Percentiles rank a stretch among this genome's conserved stretches.
These are phyloP conservation scores for Aporrectodea caliginosa DNA, from an alignment of 1,140 invertebrate species.

Conservation along the genomic window DNA sequence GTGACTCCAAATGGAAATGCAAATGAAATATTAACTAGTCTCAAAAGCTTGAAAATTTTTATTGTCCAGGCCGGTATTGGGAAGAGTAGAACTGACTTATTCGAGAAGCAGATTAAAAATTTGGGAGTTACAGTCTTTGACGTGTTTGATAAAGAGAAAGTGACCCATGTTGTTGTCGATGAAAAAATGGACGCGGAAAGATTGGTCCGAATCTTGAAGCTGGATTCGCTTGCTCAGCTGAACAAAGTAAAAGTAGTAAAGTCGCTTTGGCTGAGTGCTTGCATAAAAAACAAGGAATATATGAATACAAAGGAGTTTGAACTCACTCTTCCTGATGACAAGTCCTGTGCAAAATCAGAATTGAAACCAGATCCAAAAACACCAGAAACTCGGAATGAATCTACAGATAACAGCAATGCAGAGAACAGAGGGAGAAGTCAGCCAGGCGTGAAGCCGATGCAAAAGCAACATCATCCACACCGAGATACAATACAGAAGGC, in stretches of 20 bases:
- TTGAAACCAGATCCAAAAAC: background rate
- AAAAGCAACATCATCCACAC: background rate
- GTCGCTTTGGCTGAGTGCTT: constrained; percentile 50
- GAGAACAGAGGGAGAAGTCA: background rate
- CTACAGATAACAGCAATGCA: background rate
- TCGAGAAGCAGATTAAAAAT: constrained; percentile 45
- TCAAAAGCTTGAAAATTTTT: constrained; percentile 32
- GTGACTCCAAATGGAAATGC: background rate
- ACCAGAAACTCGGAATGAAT: constrained; percentile 1
- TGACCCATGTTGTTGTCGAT: constrained; percentile 47
- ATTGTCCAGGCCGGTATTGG: constrained; percentile 49
- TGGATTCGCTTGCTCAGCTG: constrained; percentile 35
- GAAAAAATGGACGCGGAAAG: constrained; percentile 47
- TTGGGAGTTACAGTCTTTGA: constrained; percentile 39
- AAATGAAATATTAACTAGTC: background rate
- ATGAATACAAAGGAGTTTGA: constrained; percentile 32
- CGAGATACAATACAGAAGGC: constrained; percentile 6
- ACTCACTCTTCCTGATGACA: constrained; percentile 21
- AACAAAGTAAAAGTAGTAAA: constrained; percentile 41
- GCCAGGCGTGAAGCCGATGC: background rate
- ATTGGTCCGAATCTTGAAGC: constrained; percentile 43
- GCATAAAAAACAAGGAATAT: constrained; percentile 43
- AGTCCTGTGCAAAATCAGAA: no score
- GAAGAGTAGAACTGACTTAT: constrained; percentile 47
- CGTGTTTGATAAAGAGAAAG: constrained; percentile 24